These are phyloP conservation scores for Hypolimnas misippus DNA, from an alignment of 2,888 invertebrate genomes.

Conservation along the genomic window DNA sequence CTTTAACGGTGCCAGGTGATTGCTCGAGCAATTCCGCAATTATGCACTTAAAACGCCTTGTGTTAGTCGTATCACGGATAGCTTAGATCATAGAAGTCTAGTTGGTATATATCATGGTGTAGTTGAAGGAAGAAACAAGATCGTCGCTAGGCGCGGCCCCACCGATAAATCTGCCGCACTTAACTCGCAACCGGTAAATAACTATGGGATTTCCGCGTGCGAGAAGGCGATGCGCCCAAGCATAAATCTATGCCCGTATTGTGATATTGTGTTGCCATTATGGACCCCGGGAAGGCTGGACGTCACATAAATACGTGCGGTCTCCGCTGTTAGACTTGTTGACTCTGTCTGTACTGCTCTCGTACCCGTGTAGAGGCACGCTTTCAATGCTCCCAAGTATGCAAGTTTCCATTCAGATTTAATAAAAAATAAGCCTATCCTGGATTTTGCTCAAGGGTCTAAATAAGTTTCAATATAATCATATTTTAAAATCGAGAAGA, in stretches of 20 bases:
- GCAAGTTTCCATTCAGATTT: neutral
- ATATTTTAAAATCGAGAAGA: neutral
- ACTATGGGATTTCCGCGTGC: conserved; percentile 84
- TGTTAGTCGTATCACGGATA: conserved; percentile 20
- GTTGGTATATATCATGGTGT: conserved; percentile 53
- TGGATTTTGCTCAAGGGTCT: neutral
- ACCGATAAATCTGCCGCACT: conserved; percentile 83
- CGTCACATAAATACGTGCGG: conserved; percentile 75
- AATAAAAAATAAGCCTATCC: neutral
- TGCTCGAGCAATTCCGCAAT: conserved; percentile 37
- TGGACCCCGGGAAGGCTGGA: conserved; percentile 70
- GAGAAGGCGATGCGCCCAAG: conserved; percentile 77
- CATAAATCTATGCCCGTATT: conserved; percentile 83
- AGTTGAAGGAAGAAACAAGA: conserved; percentile 73
- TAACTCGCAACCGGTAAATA: conserved; percentile 84
- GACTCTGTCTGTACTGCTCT: conserved; percentile 36
- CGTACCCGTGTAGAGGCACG: conserved; percentile 20
- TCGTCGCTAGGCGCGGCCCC: conserved; percentile 70
- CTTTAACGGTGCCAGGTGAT: conserved; percentile 33
- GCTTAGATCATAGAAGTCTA: conserved; percentile 43
- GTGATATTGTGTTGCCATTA: conserved; percentile 84
- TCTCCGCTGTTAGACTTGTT: conserved; percentile 50
- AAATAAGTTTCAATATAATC: neutral
- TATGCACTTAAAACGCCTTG: conserved; percentile 36
- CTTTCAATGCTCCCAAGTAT: neutral